These are phyloP conservation scores for Pogoniulus pusillus DNA, from an alignment of 2,797 vertebrate genomes.

Conservation along the genomic window DNA sequence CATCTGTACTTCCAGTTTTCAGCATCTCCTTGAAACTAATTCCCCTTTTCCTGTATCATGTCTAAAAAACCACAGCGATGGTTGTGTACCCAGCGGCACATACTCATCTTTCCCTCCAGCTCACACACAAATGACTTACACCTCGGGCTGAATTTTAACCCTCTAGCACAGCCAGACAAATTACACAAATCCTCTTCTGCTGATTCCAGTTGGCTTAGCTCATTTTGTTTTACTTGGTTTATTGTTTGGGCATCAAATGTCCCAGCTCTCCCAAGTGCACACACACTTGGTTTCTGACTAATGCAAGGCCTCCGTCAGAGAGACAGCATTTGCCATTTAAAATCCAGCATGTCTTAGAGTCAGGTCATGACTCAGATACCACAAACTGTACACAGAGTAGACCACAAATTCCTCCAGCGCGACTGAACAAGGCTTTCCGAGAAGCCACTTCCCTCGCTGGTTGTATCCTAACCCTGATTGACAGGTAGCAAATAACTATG, in stretches of 20 bases:
- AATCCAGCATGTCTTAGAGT: slow-evolving; percentile 33
- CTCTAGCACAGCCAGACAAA: neutral
- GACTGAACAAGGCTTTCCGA: slow-evolving; percentile 50
- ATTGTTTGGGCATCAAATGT: slow-evolving; percentile 22
- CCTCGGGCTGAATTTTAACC: neutral
- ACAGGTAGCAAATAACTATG: slow-evolving; percentile 33
- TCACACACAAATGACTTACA: neutral
- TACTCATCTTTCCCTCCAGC: neutral
- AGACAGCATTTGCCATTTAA: slow-evolving; percentile 23
- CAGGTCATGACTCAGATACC: slow-evolving; percentile 58
- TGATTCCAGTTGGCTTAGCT: slow-evolving; percentile 29
- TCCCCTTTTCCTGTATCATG: neutral
- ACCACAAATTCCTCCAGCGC: slow-evolving; percentile 65
- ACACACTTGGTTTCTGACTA: slow-evolving; percentile 35
- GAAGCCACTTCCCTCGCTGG: slow-evolving; percentile 46
- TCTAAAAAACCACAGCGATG: neutral
- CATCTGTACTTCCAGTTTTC: slow-evolving; percentile 34
- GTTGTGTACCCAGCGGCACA: neutral
- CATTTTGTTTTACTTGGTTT: slow-evolving; percentile 35
- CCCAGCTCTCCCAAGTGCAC: neutral
- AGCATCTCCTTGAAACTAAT: neutral
- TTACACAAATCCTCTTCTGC: neutral
- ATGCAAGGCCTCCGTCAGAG: neutral
- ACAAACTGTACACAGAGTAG: slow-evolving; percentile 61
- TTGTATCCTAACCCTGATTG: slow-evolving; percentile 26